Evolutionary conservation across 1,140 invertebrate species (phyloP).

Genomic region (Drosophila orosa): DNA sequence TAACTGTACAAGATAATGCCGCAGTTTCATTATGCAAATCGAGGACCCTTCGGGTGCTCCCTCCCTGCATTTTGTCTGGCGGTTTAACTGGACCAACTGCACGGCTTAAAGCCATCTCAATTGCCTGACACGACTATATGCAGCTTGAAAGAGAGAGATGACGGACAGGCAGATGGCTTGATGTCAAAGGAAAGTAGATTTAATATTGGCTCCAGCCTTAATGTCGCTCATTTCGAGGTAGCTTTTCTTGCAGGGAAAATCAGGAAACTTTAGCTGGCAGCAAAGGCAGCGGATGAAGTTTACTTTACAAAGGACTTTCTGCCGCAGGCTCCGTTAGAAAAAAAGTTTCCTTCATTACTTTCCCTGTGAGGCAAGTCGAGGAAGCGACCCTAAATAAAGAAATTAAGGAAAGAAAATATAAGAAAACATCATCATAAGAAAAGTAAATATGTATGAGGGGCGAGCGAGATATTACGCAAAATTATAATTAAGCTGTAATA

Average conservation of each 20-base stretch:
- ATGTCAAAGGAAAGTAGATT: slow-evolving; percentile 6
- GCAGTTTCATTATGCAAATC: slow-evolving; percentile 78
- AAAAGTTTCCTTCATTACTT: slow-evolving; percentile 22
- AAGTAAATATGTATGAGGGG: slow-evolving; percentile 3
- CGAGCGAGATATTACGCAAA: not conserved
- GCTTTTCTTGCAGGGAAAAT: slow-evolving; percentile 1
- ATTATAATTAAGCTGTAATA: slow-evolving; percentile 11
- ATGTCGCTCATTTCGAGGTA: slow-evolving; percentile 2
- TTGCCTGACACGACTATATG: slow-evolving; percentile 13
- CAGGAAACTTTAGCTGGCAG: slow-evolving; percentile 21
- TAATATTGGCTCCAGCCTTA: slow-evolving; percentile 2
- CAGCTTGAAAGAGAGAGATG: not conserved
- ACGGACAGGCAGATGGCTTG: slow-evolving; percentile 2
- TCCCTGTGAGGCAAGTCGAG: not conserved
- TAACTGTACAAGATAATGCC: slow-evolving; percentile 68
- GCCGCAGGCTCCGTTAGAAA: not conserved
- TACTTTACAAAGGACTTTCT: slow-evolving; percentile 44
- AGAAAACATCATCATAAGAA: slow-evolving; percentile 10
- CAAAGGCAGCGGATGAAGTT: slow-evolving; percentile 19
- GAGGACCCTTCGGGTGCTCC: slow-evolving; percentile 43
- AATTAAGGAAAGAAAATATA: slow-evolving; percentile 20
- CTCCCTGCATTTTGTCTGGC: slow-evolving; percentile 1
- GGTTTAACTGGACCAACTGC: slow-evolving; percentile 28
- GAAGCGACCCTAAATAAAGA: slow-evolving; percentile 8
- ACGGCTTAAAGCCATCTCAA: slow-evolving; percentile 19